phyloP scores from a whole-genome alignment of 2,113 vertebrate species.

The Urocynchramus pylzowi region DNA sequence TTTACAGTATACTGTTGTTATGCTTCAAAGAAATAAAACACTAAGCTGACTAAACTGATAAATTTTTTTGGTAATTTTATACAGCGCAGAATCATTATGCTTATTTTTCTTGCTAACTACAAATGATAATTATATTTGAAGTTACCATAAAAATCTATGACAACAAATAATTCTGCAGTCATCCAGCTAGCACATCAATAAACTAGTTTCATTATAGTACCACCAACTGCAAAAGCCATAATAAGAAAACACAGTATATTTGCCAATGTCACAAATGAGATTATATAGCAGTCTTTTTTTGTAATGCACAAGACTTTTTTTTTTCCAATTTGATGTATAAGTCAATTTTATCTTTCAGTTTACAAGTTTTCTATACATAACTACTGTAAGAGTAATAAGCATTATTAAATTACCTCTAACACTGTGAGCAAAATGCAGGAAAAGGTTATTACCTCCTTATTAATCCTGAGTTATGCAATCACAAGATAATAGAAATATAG shows the following conservation, averaged over 20 bases:
- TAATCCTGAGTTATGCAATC: background rate
- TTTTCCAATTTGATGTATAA: background rate
- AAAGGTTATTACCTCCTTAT: background rate
- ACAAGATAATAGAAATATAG: background rate
- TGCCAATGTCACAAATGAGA: slow-evolving; percentile 35
- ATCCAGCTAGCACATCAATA: background rate
- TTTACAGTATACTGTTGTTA: background rate
- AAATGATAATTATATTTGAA: slow-evolving; percentile 45
- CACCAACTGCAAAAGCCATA: slow-evolving; percentile 33
- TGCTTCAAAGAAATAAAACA: background rate
- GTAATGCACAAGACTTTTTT: background rate
- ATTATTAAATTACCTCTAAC: background rate
- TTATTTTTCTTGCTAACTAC: slow-evolving; percentile 53
- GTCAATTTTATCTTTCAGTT: slow-evolving; percentile 23
- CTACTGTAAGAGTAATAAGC: background rate
- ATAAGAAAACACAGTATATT: slow-evolving; percentile 28
- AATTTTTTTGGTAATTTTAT: background rate
- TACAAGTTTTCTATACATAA: slow-evolving; percentile 31
- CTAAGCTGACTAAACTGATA: slow-evolving; percentile 16
- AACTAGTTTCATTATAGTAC: slow-evolving; percentile 47
- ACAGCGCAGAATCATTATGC: slow-evolving; percentile 9
- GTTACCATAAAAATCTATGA: slow-evolving; percentile 42
- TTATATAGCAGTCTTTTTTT: slow-evolving; percentile 8
- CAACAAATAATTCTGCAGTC: slow-evolving; percentile 31
- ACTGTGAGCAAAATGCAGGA: background rate